These are phyloP conservation scores for Tiaroga cobitis DNA, from an alignment of 2,797 vertebrate species.

Conservation along the genomic window DNA sequence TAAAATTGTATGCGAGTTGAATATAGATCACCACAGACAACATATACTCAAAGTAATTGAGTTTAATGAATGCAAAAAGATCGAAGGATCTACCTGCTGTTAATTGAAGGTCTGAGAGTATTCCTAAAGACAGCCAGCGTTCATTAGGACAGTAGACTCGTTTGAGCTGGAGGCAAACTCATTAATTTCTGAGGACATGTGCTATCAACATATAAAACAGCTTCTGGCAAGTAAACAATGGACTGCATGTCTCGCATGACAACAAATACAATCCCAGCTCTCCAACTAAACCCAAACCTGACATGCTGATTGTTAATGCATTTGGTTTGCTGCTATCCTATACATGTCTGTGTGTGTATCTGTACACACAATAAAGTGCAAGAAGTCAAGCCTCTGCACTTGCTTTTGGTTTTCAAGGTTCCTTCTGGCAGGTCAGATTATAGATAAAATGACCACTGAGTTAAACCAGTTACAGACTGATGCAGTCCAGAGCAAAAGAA, in stretches of 20 bases:
- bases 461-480: neutral
- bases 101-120: slow-evolving; percentile 52
- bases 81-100: slow-evolving; percentile 42
- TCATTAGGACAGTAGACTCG: slow-evolving; percentile 54
- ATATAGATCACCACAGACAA: neutral
- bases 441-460: neutral
- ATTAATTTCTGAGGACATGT: slow-evolving; percentile 58
- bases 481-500: neutral
- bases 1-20: neutral
- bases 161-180: slow-evolving; percentile 58
- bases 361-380: neutral
- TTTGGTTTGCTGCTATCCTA: slow-evolving; percentile 11
- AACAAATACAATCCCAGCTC: slow-evolving; percentile 26
- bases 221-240: slow-evolving; percentile 54
- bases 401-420: neutral
- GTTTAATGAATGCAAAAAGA: slow-evolving; percentile 27
- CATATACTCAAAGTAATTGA: neutral
- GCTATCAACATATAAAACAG: slow-evolving; percentile 58
- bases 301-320: neutral
- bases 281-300: neutral
- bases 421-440: neutral
- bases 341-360: neutral
- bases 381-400: neutral
- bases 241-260: slow-evolving; percentile 55
- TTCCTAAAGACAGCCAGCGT: slow-evolving; percentile 55